A percentile compares a stretch with the other conserved stretches of the same genome.
Evolutionary conservation across 2,113 vertebrate genomes (phyloP).

Genomic region (Lutjanus erythropterus): DNA sequence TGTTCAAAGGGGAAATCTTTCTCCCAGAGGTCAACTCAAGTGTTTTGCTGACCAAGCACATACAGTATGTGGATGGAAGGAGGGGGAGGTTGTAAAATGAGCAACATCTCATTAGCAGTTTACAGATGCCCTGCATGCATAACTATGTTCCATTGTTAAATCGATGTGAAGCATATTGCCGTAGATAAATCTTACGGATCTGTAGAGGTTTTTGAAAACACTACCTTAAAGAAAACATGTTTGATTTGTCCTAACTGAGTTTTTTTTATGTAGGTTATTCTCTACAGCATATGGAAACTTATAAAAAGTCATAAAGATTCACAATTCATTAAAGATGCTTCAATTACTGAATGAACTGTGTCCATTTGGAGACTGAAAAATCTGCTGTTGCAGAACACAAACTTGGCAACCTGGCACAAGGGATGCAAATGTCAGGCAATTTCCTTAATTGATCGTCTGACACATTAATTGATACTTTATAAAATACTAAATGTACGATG

Average conservation of each 20-base stretch:
- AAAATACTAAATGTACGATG: conserved; percentile 31
- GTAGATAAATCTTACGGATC: neutral
- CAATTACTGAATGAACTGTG: conserved; percentile 26
- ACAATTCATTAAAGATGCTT: conserved; percentile 9
- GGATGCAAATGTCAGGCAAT: conserved; percentile 46
- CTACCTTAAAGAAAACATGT: neutral
- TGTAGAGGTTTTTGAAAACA: neutral
- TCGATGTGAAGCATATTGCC: conserved; percentile 5
- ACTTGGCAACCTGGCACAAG: conserved; percentile 48
- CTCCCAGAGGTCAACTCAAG: conserved; percentile 58
- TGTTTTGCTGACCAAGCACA: conserved; percentile 50
- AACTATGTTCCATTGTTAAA: conserved; percentile 17
- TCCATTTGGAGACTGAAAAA: conserved; percentile 43
- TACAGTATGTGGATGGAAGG: conserved; percentile 8
- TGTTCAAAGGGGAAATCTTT: conserved; percentile 14
- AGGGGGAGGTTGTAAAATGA: conserved; percentile 34
- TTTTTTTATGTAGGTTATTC: conserved; percentile 16
- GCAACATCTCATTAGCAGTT: conserved; percentile 38
- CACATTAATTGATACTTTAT: conserved; percentile 27
- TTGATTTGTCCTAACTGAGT: conserved; percentile 9
- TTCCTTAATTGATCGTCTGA: conserved; percentile 54
- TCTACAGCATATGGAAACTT: neutral
- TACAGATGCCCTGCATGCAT: conserved; percentile 23
- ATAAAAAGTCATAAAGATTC: neutral
- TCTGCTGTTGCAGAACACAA: conserved; percentile 50